Conservation (phyloP, 2,113 vertebrate genomes). For the Oriolus oriolus region DNA sequence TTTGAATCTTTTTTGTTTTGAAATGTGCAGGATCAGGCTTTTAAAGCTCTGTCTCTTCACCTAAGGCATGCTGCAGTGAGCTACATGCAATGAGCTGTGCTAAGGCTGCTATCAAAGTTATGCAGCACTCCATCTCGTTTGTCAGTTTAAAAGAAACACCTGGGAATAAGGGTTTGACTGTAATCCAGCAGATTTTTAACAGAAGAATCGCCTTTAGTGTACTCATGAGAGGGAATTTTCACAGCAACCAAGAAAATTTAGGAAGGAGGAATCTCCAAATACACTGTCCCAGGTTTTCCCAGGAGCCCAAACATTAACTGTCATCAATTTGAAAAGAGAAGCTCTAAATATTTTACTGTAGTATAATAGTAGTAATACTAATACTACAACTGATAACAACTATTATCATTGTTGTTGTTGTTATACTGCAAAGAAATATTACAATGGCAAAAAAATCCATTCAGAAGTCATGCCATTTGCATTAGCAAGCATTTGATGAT, state of each 20-base stretch:
- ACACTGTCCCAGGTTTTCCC: not conserved
- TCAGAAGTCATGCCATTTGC: not conserved
- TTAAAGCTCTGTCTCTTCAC: not conserved
- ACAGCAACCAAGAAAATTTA: not conserved
- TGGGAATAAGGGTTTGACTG: not conserved
- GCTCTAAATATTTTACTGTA: not conserved
- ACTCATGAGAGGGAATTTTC: not conserved
- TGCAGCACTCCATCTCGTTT: not conserved
- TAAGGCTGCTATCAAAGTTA: not conserved
- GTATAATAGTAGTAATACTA: not conserved
- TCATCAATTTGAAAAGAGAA: not conserved
- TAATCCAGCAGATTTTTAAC: not conserved
- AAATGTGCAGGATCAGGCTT: not conserved
- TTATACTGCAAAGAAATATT: not conserved
- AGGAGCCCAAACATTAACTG: not conserved
- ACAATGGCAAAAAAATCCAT: not conserved
- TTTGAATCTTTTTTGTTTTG: not conserved
- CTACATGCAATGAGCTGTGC: not conserved
- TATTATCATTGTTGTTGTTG: not conserved
- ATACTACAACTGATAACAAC: not conserved
- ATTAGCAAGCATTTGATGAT: not conserved
- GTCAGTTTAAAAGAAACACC: not conserved
- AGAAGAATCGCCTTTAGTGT: not conserved
- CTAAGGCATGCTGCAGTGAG: not conserved
- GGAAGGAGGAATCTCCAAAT: not conserved